Evolutionary conservation across 2,888 invertebrate genomes (phyloP).

Genomic region (Acleris literana): DNA sequence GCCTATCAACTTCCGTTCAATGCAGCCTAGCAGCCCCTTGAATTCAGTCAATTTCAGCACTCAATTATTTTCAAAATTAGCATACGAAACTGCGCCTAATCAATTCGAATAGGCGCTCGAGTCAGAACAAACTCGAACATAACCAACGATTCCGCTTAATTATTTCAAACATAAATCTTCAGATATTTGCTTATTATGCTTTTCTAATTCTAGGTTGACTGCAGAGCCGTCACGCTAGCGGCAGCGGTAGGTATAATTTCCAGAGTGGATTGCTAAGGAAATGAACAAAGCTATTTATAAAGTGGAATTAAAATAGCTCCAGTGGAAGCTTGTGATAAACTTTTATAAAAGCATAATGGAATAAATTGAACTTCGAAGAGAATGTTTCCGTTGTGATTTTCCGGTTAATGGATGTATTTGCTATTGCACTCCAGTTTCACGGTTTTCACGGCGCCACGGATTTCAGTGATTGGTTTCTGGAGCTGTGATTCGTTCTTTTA

Average conservation of each 20-base stretch:
- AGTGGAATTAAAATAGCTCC: constrained; percentile 39
- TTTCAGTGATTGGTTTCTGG: constrained; percentile 13
- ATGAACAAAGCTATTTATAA: constrained; percentile 52
- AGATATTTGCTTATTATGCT: constrained; percentile 71
- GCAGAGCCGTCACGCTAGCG: constrained; percentile 64
- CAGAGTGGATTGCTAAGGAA: constrained; percentile 51
- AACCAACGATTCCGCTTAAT: constrained; percentile 60
- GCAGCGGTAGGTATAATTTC: constrained; percentile 55
- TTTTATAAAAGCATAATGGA: constrained; percentile 35
- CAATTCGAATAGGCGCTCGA: constrained; percentile 21
- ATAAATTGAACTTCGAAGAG: constrained; percentile 34
- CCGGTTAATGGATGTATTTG: constrained; percentile 29
- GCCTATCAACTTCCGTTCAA: too few species aligned
- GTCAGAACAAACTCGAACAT: constrained; percentile 52
- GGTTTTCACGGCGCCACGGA: background rate
- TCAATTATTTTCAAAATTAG: constrained; percentile 10
- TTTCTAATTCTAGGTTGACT: constrained; percentile 69
- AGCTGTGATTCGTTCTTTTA: background rate
- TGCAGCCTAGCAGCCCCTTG: too few species aligned
- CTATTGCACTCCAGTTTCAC: constrained; percentile 8
- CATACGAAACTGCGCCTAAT: constrained; percentile 19
- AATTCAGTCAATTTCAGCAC: too few species aligned
- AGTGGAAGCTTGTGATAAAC: constrained; percentile 29
- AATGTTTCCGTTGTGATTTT: constrained; percentile 32
- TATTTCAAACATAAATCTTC: constrained; percentile 70